These are phyloP conservation scores for Columba guinea DNA, from an alignment of 2,797 vertebrate species.

Conservation along the genomic window DNA sequence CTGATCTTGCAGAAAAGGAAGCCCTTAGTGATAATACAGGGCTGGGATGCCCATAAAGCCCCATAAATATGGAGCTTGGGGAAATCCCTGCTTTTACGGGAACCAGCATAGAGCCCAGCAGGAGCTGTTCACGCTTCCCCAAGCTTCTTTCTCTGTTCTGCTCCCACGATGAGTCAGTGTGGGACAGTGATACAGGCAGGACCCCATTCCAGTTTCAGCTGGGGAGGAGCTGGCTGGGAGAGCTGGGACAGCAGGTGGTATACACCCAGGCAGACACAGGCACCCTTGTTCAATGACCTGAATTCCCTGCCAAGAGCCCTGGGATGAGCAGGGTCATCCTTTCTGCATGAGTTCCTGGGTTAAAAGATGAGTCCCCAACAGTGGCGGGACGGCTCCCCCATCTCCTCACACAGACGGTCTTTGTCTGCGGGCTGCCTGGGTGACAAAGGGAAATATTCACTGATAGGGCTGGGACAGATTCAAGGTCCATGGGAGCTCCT, in stretches of 20 bases:
- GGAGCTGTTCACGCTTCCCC: background rate
- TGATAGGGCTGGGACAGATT: background rate
- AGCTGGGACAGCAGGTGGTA: slow-evolving; percentile 7
- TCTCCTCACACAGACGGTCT: slow-evolving; percentile 16
- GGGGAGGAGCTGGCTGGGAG: rapidly evolving
- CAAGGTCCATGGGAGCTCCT: background rate
- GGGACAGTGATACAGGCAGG: background rate
- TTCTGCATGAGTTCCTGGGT: slow-evolving; percentile 58
- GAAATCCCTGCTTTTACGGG: background rate
- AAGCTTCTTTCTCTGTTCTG: background rate
- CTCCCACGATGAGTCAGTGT: background rate
- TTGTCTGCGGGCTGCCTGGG: slow-evolving; percentile 26
- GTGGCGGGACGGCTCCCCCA: background rate
- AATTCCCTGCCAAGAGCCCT: background rate
- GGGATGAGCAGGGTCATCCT: slow-evolving; percentile 29
- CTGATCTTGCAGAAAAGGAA: background rate
- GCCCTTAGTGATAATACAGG: background rate
- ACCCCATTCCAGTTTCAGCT: background rate
- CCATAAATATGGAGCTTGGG: background rate
- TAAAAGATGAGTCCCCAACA: slow-evolving; percentile 20
- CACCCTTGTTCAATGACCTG: slow-evolving; percentile 53
- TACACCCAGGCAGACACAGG: slow-evolving; percentile 8
- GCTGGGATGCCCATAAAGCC: background rate
- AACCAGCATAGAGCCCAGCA: background rate
- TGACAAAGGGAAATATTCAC: slow-evolving; percentile 39